Conservation (phyloP, 2,888 invertebrate genomes). For the Lochmaea capreae region DNA sequence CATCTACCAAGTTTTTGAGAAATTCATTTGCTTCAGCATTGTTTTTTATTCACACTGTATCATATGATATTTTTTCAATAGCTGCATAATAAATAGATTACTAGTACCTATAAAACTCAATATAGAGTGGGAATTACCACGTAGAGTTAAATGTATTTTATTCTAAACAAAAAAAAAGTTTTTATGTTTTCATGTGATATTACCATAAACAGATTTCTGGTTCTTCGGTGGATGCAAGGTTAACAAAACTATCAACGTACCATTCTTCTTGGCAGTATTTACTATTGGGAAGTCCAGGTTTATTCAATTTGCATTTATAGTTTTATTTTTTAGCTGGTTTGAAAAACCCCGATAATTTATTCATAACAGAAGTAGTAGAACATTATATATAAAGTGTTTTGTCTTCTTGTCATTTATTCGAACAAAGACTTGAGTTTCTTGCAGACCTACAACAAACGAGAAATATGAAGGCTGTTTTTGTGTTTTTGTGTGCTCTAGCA, state of each 20-base stretch:
- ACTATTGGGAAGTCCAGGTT: neutral
- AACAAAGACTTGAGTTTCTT: neutral
- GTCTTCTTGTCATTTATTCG: neutral
- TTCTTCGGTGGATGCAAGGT: neutral
- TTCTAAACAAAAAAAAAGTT: neutral
- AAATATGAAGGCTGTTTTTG: constrained; percentile 29
- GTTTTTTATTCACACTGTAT: too few relatives aligned
- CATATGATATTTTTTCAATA: too few relatives aligned
- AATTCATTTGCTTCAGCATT: too few relatives aligned
- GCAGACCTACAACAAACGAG: neutral
- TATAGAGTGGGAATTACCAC: neutral
- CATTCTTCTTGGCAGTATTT: neutral
- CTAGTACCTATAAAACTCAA: neutral
- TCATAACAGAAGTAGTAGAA: neutral
- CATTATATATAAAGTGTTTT: neutral
- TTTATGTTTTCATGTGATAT: neutral
- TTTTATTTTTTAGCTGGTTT: neutral
- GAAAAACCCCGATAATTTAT: neutral
- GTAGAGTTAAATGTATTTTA: neutral
- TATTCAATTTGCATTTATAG: neutral
- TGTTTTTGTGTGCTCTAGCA: constrained; percentile 19
- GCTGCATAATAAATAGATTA: too few relatives aligned
- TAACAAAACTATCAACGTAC: neutral
- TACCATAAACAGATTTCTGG: neutral
- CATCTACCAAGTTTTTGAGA: too few relatives aligned